phyloP scores from a whole-genome alignment of 2,113 vertebrate species.

The Poecile atricapillus region DNA sequence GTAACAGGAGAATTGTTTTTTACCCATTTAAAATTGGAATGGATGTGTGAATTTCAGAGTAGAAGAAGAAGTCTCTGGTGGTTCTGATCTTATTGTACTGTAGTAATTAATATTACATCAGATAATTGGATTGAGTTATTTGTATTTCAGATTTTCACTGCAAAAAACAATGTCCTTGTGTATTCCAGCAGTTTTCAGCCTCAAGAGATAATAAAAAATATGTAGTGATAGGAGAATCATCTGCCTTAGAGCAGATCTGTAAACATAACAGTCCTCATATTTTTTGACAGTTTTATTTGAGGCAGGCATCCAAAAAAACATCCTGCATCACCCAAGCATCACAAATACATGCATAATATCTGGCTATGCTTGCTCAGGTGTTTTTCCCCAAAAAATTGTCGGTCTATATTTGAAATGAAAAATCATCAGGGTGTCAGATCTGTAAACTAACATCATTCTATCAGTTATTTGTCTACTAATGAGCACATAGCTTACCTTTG shows the following conservation, averaged over 20 bases:
- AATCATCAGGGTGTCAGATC: background rate
- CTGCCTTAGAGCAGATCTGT: background rate
- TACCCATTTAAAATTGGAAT: background rate
- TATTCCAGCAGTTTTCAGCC: background rate
- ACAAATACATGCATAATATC: background rate
- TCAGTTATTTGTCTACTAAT: background rate
- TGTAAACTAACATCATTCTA: background rate
- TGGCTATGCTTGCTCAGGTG: background rate
- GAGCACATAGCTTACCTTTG: background rate
- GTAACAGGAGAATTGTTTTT: background rate
- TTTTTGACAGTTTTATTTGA: constrained; percentile 10
- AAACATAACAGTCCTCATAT: background rate
- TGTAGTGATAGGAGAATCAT: background rate
- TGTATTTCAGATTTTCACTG: background rate
- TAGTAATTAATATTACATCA: background rate
- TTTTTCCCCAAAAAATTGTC: fast-evolving
- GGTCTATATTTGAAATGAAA: background rate
- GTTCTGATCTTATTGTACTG: background rate
- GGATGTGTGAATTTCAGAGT: background rate
- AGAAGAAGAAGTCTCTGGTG: background rate
- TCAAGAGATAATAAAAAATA: background rate
- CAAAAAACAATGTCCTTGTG: background rate
- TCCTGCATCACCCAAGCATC: background rate
- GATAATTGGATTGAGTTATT: background rate
- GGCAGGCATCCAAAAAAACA: background rate